Evolutionary conservation across 2,888 invertebrate genomes (phyloP), one percentile per base, ranked within the genome.

Genomic region (Drosophila anomelani): DNA sequence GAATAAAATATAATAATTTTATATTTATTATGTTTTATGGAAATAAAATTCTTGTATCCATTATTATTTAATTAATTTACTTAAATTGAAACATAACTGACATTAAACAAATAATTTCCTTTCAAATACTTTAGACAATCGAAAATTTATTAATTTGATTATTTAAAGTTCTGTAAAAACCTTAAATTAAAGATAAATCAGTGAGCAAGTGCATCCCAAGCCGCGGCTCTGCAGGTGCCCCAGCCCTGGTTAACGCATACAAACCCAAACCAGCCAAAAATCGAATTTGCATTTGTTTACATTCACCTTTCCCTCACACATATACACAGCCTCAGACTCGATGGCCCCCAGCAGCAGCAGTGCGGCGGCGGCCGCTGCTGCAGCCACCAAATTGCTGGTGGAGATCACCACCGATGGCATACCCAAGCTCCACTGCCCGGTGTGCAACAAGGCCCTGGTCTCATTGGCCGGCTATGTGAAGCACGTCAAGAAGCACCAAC

Each of bases 401-500:
- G 90, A 92, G 75, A 84, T 92, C 17, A 91, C 91, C 41, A 92
- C 91, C 0, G 92, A 92, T 44, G 89, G 90, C 3, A 75, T 92
- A 1, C 91, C 92, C 5, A 92, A 92, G 68, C 78, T 92, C 0
- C 89, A 91, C 53, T 92, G 92, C 70, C 92, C 92, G 5, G 83
- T 92, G 3, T 92, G 92, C 72, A 87, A 90, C 47, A 92, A 92
- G 49, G 89, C 91, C 0, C 72, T 92, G 0, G 62, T 88, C 3
- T 91, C 90, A 1, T 78, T 87, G 32, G 89, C 85, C 70, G 91
- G 92, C n/a, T 91, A 93, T 54, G 90, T 91, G 10, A 92, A 91
- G 70, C 93, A 93, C 75, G 88, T 91, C 36, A 90, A 90, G 38
- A 91, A 92, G 54, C 93, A 93, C 66, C 91, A 92, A 57, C 90